Base-by-base conservation (phyloP, 2,888 invertebrate genomes). In the Agrochola circellaris region DNA sequence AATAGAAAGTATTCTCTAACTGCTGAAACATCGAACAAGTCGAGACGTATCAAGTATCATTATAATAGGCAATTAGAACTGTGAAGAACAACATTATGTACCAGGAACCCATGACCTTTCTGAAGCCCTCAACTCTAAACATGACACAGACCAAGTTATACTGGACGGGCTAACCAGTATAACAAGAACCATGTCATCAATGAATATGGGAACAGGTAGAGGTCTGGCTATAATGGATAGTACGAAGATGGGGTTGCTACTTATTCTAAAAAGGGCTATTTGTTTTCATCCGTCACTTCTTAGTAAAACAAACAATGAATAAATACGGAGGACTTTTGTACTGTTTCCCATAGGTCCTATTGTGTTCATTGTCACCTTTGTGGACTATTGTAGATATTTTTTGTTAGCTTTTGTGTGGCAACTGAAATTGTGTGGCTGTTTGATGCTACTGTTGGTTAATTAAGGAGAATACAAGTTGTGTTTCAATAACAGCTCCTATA, bases 31-130 rank as follows among this genome's bases (percentile, higher is more conserved):
- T 83, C 15, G 60, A 80, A 82, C 80, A 82, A 89, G 79, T 88
- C 91, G 84, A 92, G 90, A 89, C 90, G 90, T 94, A 95, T 96
- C 96, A 92, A 93, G 95, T 96, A 94, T 95, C 96, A 93, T 96
- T 96, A 95, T 96, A 96, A 96, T 96, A 90, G 95, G 94, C 96
- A 96, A 96, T 96, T 95, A 96, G 93, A 94, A 92, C 92, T 93
- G 91, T 93, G 91, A 94, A 95, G 93, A 93, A 93, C 91, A 89
- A 86, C 78, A 85, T 79, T 64, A 78, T 51, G 58, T 48, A 88
- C 94, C 89, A 89, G n/a, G n/a, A 34, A 54, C n/a, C 11, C 17
- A 65, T 38, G 77, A 85, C 75, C 78, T 72, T 26, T 17, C n/a
- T n/a, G 23, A 34, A 38, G 9, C 15, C 77, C 20, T n/a, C 23